Conservation (phyloP, 2,113 vertebrate genomes). For the Sander vitreus region DNA sequence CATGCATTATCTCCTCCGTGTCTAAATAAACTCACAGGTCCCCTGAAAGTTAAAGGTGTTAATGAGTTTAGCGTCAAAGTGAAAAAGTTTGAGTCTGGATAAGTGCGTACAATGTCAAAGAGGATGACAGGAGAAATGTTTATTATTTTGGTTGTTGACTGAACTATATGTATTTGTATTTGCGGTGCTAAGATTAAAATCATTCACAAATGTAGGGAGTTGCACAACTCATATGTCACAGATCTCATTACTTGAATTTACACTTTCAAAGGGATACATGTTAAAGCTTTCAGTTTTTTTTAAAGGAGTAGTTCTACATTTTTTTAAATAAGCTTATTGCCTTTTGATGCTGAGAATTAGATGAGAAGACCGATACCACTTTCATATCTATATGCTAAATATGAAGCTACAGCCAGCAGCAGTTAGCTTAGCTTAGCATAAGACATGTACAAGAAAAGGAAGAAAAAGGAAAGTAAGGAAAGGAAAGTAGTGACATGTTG, state of each 20-base stretch:
- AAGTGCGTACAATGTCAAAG: not conserved
- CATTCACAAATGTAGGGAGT: not conserved
- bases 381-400: not conserved
- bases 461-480: not conserved
- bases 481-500: not conserved
- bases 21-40: constrained; percentile 6
- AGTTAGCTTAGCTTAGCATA: not conserved
- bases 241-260: not conserved
- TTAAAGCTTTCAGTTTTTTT: not conserved
- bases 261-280: not conserved
- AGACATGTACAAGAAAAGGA: not conserved
- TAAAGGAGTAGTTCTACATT: not conserved
- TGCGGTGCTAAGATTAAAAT: not conserved
- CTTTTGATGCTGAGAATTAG: not conserved
- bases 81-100: constrained; percentile 12
- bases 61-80: not conserved
- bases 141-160: not conserved
- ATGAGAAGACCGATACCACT: not conserved
- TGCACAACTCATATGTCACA: not conserved
- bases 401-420: not conserved
- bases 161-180: not conserved
- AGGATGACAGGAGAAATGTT: not conserved
- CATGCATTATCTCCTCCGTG: not conserved
- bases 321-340: not conserved
- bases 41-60: constrained; percentile 5